These are phyloP conservation scores for Tamandua tetradactyla DNA, from an alignment of 2,797 vertebrate species.

Conservation along the genomic window DNA sequence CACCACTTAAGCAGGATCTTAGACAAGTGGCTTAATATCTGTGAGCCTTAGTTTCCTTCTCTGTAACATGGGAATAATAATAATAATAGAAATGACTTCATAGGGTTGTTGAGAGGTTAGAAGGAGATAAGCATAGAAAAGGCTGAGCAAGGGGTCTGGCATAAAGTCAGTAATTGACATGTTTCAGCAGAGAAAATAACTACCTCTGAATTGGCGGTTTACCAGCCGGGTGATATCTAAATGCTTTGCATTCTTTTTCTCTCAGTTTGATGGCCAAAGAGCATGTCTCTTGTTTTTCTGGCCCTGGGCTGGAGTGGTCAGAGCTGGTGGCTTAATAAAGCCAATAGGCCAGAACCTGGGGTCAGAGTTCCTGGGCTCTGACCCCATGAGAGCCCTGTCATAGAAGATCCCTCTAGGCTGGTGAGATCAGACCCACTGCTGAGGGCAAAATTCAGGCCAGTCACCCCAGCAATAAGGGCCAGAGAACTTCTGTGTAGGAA, in stretches of 20 bases:
- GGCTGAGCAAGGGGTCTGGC: background rate
- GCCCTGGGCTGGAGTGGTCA: background rate
- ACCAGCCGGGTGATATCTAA: background rate
- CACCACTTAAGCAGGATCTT: background rate
- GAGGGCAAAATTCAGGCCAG: background rate
- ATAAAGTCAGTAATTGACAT: background rate
- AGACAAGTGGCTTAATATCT: background rate
- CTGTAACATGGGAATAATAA: slow-evolving; percentile 10
- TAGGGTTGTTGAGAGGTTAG: background rate
- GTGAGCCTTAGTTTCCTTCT: background rate
- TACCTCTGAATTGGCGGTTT: background rate
- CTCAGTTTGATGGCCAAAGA: background rate
- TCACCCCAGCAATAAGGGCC: background rate
- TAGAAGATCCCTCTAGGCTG: background rate
- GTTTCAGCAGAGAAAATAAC: background rate
- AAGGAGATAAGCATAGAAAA: background rate
- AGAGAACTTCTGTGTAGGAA: background rate
- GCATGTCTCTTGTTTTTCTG: background rate
- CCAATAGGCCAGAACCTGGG: background rate
- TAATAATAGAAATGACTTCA: background rate
- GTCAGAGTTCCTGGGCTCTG: background rate
- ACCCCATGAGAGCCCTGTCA: background rate
- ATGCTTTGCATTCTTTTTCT: background rate
- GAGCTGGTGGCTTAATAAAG: background rate
- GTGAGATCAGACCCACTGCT: background rate